Base-by-base conservation (phyloP, 2,888 invertebrate genomes). In the Eupithecia dodoneata region DNA sequence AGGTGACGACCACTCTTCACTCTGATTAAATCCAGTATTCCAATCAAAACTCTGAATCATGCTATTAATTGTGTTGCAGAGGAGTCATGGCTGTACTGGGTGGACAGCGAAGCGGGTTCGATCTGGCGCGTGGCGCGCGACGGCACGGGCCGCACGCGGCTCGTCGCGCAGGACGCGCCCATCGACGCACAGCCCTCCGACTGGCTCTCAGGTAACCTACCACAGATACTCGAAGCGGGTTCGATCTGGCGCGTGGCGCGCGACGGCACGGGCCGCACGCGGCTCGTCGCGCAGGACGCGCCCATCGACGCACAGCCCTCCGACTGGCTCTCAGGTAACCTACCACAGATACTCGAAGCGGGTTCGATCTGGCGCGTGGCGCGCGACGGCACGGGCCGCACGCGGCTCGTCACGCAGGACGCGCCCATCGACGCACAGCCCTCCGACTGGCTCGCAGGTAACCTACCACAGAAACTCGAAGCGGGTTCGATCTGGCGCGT, bases 71-170 rank as follows among this genome's bases (percentile, higher is more conserved):
- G 65, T 70, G 52, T 2, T 82, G 71, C 87, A 95, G 65, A 65
- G 18, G 59, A 59, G 59, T 59, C 59, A 13, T 96, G 96, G 87
- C 92, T 98, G 71, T 98, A 97, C 92, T 98, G 98, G 98, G 97
- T 97, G 71, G 98, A 98, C 90, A 96, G 96, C 83, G 98, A 98
- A 87, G 96, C 96, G 79, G 97, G 97, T 71, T 95, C 96, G 71
- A 96, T 98, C 77, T 97, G 97, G 74, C 95, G 97, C 77, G 97
- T 97, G 82, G 96, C 96, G 85, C 96, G 98, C 71, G 98, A 98
- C 91, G 97, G 98, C 73, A 97, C 44, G 93, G 96, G 84, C 95
- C 95, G 41, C 94, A 97, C 79, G 96, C 85, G 85, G 80, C 96
- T 82, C 94, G 96, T 63, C 96, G 96, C 41, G 96, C 76, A 71